Percentiles rank a stretch among this genome's conserved stretches.
phyloP scores from a whole-genome alignment of 2,888 invertebrate species.

The Campoplex nolae region DNA sequence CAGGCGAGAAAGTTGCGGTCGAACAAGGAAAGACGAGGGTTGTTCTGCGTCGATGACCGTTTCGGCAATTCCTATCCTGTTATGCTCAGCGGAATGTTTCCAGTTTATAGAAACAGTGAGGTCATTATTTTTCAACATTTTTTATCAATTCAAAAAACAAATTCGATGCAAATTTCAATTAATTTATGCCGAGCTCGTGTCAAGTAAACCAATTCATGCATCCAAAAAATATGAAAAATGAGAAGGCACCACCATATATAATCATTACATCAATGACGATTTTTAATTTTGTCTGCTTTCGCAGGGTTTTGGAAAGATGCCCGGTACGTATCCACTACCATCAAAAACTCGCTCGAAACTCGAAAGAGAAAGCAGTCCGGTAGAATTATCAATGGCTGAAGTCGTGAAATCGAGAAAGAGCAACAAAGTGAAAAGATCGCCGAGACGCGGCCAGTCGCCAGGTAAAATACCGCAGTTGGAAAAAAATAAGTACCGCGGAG shows the following conservation, averaged over 20 bases:
- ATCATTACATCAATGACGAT: neutral
- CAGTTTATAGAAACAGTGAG: conserved; percentile 87
- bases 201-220: neutral
- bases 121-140: conserved; percentile 78
- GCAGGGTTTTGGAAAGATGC: conserved; percentile 77
- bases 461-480: neutral
- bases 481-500: neutral
- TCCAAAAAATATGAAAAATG: neutral
- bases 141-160: neutral
- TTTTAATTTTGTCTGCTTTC: neutral
- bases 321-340: conserved; percentile 46
- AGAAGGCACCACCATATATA: neutral
- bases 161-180: neutral
- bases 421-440: neutral
- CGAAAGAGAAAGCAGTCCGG: neutral
- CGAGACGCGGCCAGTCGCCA: neutral
- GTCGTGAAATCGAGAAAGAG: neutral
- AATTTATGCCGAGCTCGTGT: no score
- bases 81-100: conserved; percentile 88
- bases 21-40: conserved; percentile 86
- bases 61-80: conserved; percentile 88
- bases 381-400: neutral
- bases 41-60: conserved; percentile 87
- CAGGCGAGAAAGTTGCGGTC: conserved; percentile 86
- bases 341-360: neutral